Evolutionary conservation across 2,888 invertebrate genomes (phyloP).

Genomic region (Mimas tiliae): DNA sequence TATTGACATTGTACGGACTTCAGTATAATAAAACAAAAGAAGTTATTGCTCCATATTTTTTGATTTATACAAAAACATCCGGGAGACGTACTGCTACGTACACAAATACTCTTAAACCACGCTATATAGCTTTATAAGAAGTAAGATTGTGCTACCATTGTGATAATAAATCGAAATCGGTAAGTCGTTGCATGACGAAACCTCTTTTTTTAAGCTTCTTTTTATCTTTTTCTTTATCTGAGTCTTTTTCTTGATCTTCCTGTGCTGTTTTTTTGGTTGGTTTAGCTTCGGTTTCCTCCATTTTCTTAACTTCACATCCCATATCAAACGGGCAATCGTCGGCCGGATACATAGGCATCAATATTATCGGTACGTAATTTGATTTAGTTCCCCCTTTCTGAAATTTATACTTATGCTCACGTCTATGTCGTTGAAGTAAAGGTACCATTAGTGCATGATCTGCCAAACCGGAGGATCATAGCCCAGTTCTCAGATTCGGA

Average conservation of each 20-base stretch:
- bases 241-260: constrained; percentile 38
- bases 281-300: constrained; percentile 52
- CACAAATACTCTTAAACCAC: background rate
- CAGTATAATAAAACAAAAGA: background rate
- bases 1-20: no score
- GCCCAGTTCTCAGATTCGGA: no score
- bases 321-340: constrained; percentile 74
- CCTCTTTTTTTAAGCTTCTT: constrained; percentile 62
- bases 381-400: constrained; percentile 53
- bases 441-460: no score
- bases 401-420: constrained; percentile 8
- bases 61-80: background rate
- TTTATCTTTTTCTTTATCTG: constrained; percentile 56
- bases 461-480: no score
- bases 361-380: constrained; percentile 70
- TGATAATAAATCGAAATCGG: constrained; percentile 36
- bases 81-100: background rate
- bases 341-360: constrained; percentile 74
- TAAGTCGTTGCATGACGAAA: constrained; percentile 37
- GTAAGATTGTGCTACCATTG: constrained; percentile 31
- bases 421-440: background rate
- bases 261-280: constrained; percentile 46
- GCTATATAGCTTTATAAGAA: background rate
- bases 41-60: background rate
- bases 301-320: constrained; percentile 65